Percentiles rank a stretch among this genome's conserved stretches.
These are phyloP conservation scores for Protomyctophum bolini DNA, from an alignment of 2,113 vertebrate species.

Conservation along the genomic window DNA sequence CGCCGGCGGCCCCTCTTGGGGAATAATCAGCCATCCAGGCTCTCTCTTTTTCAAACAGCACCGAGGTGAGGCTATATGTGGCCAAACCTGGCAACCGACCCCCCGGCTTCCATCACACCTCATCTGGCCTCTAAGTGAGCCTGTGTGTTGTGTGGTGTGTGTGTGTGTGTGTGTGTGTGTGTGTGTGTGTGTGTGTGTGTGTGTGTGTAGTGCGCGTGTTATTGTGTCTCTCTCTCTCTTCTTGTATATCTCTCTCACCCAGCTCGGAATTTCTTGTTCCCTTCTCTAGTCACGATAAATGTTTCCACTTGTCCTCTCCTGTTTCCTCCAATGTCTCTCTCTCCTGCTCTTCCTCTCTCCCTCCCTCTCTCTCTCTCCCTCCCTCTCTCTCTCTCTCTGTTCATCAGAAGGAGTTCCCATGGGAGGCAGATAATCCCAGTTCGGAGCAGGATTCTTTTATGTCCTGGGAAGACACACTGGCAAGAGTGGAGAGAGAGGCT, in stretches of 20 bases:
- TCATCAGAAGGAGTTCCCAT: constrained; percentile 65
- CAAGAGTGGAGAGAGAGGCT: constrained; percentile 44
- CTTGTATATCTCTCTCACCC: too few relatives aligned
- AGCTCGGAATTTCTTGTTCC: too few relatives aligned
- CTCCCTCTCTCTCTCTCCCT: background rate
- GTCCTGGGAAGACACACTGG: constrained; percentile 66
- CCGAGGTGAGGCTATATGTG: too few relatives aligned
- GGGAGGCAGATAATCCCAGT: constrained; percentile 67
- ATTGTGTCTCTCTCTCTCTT: too few relatives aligned
- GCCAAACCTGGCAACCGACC: too few relatives aligned
- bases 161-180: too few relatives aligned
- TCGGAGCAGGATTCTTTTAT: constrained; percentile 62
- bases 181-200: too few relatives aligned
- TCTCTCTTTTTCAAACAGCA: constrained; percentile 18
- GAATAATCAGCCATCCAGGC: constrained; percentile 10
- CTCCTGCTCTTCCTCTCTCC: constrained; percentile 35
- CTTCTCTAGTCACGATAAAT: too few relatives aligned
- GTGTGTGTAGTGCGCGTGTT: too few relatives aligned
- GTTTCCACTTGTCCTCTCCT: too few relatives aligned
- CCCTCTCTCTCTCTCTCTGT: background rate
- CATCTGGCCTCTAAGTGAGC: constrained; percentile 36
- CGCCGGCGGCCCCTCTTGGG: constrained; percentile 14
- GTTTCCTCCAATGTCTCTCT: constrained; percentile 19
- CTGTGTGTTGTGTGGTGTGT: background rate
- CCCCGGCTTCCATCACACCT: constrained; percentile 13